These are phyloP conservation scores for Willowsia nigromaculata DNA, from an alignment of 2,888 invertebrate genomes.

Conservation along the genomic window DNA sequence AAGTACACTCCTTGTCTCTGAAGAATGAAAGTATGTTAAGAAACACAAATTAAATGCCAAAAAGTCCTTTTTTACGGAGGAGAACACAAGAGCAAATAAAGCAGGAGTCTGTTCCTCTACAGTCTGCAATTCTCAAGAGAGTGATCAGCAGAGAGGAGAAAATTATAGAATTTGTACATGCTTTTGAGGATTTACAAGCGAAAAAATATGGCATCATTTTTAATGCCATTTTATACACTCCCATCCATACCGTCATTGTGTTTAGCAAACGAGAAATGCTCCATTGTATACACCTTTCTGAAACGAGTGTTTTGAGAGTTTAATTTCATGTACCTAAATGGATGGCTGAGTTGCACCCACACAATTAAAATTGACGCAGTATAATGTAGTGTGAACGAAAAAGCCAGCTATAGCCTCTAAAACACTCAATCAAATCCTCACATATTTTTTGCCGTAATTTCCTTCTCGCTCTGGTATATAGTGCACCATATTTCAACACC, in stretches of 20 bases:
- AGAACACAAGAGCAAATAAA: not conserved
- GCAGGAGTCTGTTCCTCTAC: not conserved
- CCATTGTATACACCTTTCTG: no score
- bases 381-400: not conserved
- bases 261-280: not conserved
- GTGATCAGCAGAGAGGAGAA: constrained; percentile 28
- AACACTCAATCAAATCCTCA: not conserved
- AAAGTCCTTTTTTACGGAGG: not conserved
- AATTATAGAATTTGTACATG: constrained; percentile 8
- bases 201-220: not conserved
- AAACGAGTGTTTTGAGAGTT: no score
- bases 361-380: no score
- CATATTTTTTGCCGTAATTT: not conserved
- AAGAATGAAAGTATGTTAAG: not conserved
- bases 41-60: constrained; percentile 29
- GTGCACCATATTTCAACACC: not conserved
- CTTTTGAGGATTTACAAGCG: not conserved
- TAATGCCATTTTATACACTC: not conserved
- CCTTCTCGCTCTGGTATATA: not conserved
- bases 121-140: not conserved
- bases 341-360: not conserved
- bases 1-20: no score
- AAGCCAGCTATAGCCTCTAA: not conserved
- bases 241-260: not conserved
- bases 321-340: no score